Evolutionary conservation across 2,113 vertebrate genomes (phyloP).

Genomic region (Myiagra hebetior): DNA sequence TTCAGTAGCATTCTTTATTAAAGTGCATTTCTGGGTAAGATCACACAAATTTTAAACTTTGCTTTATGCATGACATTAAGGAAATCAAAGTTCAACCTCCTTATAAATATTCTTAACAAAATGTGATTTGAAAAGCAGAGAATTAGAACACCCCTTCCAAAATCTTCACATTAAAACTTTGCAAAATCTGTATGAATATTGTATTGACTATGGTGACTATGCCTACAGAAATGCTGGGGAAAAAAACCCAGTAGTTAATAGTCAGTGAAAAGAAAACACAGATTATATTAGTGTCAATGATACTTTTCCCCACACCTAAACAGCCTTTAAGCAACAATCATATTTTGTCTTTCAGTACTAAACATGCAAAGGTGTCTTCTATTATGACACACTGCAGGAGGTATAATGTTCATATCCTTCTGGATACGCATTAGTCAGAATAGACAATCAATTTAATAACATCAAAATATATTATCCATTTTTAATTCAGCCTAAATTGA

Average conservation of each 20-base stretch:
- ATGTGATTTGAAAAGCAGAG: accelerated
- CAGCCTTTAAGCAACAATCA: not conserved
- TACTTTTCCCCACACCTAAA: not conserved
- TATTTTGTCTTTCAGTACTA: not conserved
- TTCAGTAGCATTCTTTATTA: not conserved
- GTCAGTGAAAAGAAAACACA: not conserved
- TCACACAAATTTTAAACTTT: not conserved
- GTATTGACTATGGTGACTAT: not conserved
- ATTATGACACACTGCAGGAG: not conserved
- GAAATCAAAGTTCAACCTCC: not conserved
- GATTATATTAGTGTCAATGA: not conserved
- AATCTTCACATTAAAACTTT: not conserved
- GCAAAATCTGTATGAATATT: not conserved
- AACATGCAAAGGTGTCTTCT: not conserved
- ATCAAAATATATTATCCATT: not conserved
- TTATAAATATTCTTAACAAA: not conserved
- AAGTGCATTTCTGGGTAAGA: conserved; percentile 14
- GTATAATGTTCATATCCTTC: not conserved
- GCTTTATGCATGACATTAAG: not conserved
- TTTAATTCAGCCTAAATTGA: not conserved
- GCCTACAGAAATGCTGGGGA: not conserved
- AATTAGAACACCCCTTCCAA: not conserved
- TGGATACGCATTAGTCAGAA: not conserved
- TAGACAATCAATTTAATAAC: not conserved
- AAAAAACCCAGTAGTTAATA: not conserved